Base-by-base conservation (phyloP, 2,888 invertebrate species). In the Chironomus riparius region DNA sequence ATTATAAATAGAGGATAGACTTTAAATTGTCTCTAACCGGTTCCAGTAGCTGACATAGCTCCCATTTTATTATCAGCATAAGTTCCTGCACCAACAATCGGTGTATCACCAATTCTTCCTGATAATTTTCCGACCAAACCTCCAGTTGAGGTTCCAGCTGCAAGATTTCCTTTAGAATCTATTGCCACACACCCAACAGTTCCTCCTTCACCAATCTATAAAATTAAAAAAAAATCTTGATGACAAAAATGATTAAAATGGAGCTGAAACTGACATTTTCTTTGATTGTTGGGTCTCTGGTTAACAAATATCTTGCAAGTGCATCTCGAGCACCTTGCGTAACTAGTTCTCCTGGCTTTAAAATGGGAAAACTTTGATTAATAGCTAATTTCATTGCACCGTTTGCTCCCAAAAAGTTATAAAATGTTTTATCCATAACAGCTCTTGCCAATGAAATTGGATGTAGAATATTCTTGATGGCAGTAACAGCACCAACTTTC, bases 131-230 rank as follows among this genome's bases (percentile, higher is more conserved):
- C 93, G 50, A 89, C 92, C 79, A 92, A 91, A 0, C 94, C 94
- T 4, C 94, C 94, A 0, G 94, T 94, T 2, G 94, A 94, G 0
- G 94, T 94, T 0, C 91, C 94, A 2, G 88, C 92, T 0, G 92
- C 92, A 72, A 94, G 85, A 79, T 90, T 88, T 0, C 94, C 94
- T n/a, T 85, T 79, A 0, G 81, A 80, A 81, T 94, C 93, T 18
- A 94, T 84, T 0, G 92, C 94, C 2, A 94, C 92, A 4, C 93
- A 50, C 2, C 62, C 62, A 1, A 24, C 38, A 62, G 65, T 65
- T 22, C 65, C 65, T 1, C 65, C 65, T 13, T 65, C 65, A 12
- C 84, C 50, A 10, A 38, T 38, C 38, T 38, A 38, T 10, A 38
- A 38, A 38, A 4, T 38, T 38, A 38, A 38, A 38, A 28, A 28